A percentile compares a stretch with the other conserved stretches of the same genome.
Evolutionary conservation across 2,797 vertebrate species (phyloP).

Genomic region (Potorous gilbertii): DNA sequence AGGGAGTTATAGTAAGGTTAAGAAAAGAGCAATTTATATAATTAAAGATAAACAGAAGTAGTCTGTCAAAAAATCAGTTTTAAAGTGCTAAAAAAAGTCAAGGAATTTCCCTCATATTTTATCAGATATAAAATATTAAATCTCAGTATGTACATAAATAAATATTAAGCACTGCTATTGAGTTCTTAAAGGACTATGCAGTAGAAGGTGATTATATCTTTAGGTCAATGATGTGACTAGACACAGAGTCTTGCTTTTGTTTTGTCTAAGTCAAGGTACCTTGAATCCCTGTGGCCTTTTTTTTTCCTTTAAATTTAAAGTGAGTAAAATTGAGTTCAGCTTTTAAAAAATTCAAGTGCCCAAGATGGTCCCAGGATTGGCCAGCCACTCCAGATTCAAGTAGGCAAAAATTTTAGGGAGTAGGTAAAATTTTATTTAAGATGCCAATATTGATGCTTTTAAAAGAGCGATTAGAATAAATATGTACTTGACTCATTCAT

Average conservation of each 20-base stretch:
- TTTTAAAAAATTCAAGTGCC: background rate
- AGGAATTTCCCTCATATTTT: slow-evolving; percentile 30
- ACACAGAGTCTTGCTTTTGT: slow-evolving; percentile 18
- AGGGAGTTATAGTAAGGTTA: slow-evolving; percentile 38
- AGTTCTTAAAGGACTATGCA: background rate
- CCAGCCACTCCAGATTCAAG: background rate
- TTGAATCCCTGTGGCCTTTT: background rate
- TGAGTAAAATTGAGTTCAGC: background rate
- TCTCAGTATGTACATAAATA: slow-evolving; percentile 24
- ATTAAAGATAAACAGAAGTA: slow-evolving; percentile 42
- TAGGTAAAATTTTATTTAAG: background rate
- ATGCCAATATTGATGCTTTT: background rate
- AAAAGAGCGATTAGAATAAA: background rate
- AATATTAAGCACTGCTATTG: background rate
- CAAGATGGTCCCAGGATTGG: background rate
- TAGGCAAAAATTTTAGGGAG: background rate
- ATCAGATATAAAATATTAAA: slow-evolving; percentile 40
- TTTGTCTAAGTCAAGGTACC: background rate
- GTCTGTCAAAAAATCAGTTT: slow-evolving; percentile 48
- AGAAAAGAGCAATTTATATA: slow-evolving; percentile 56
- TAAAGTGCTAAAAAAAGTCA: slow-evolving; percentile 29
- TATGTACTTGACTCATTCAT: background rate
- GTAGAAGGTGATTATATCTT: slow-evolving; percentile 3
- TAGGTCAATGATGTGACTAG: slow-evolving; percentile 1
- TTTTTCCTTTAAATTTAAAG: background rate